A percentile compares a stretch with the other conserved stretches of the same genome.
Conservation (phyloP, 2,888 invertebrate species). For the Rapana venosa region DNA sequence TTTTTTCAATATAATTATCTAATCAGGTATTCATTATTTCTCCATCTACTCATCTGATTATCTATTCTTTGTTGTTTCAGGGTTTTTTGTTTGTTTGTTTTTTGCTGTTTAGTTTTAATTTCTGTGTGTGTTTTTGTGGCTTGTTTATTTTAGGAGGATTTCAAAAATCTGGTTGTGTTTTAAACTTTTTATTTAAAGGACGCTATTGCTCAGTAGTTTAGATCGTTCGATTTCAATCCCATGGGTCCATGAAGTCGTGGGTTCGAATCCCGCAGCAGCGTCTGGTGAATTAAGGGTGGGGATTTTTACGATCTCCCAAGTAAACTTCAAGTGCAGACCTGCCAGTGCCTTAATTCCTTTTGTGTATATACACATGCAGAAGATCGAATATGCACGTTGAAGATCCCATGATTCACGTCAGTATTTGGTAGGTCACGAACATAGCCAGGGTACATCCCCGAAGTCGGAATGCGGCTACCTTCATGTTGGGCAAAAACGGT, state of each 20-base stretch:
- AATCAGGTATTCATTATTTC: background rate
- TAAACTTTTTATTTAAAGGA: background rate
- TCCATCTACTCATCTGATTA: background rate
- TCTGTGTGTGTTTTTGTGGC: background rate
- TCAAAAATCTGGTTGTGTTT: background rate
- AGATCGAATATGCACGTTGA: too few species aligned
- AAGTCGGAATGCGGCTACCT: too few species aligned
- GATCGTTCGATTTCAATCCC: too few species aligned
- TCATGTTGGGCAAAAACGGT: too few species aligned
- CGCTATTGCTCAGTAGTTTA: background rate
- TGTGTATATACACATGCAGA: too few species aligned
- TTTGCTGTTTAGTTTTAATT: background rate
- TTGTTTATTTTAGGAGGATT: background rate
- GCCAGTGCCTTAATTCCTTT: too few species aligned
- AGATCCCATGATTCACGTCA: too few species aligned
- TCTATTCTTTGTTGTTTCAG: background rate
- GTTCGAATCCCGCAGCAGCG: background rate
- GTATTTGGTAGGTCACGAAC: too few species aligned
- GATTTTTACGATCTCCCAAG: too few species aligned
- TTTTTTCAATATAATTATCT: background rate
- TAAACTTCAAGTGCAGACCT: too few species aligned
- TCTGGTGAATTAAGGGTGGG: too few species aligned
- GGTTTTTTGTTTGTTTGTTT: background rate
- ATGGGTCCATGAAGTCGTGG: background rate
- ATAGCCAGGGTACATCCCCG: too few species aligned